Evolutionary conservation across 2,113 vertebrate species (phyloP).

Genomic region (Nerophis ophidion): DNA sequence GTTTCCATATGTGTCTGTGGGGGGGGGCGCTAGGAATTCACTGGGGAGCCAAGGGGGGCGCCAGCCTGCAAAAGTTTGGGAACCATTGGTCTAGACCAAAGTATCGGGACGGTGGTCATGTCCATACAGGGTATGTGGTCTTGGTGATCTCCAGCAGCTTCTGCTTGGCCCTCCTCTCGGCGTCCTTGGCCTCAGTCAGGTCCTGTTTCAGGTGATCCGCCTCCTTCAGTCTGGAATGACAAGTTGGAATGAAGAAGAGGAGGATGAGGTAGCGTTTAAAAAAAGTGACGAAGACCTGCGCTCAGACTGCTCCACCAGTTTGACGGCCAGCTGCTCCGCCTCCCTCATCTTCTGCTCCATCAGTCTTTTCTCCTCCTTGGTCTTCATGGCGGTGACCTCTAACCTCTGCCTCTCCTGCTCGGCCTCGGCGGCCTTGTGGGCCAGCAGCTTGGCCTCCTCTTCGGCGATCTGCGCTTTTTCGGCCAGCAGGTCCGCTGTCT

Average conservation of each 20-base stretch:
- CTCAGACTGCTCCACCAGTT: conserved; percentile 88
- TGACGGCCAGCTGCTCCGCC: conserved; percentile 85
- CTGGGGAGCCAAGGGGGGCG: too few species aligned
- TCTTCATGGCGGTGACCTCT: conserved; percentile 85
- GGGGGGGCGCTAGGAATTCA: too few species aligned
- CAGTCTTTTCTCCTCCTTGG: conserved; percentile 85
- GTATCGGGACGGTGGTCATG: background rate
- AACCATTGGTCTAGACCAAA: background rate
- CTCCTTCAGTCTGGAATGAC: conserved; percentile 77
- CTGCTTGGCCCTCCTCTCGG: conserved; percentile 82
- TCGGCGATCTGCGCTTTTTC: conserved; percentile 93
- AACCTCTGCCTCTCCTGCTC: conserved; percentile 86
- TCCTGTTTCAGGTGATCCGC: conserved; percentile 88
- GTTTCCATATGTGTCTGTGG: too few species aligned
- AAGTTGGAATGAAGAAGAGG: background rate
- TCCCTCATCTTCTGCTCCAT: conserved; percentile 95
- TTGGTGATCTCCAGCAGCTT: conserved; percentile 83
- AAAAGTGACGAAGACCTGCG: conserved; percentile 67
- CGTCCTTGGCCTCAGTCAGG: conserved; percentile 84
- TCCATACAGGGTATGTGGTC: conserved; percentile 75
- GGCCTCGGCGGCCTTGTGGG: conserved; percentile 88
- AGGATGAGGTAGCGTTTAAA: background rate
- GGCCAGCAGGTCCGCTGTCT: conserved; percentile 84
- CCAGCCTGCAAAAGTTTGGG: too few species aligned
- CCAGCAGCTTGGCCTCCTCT: conserved; percentile 87